phyloP scores from a whole-genome alignment of 2,888 invertebrate species.

The Linyphia triangularis region DNA sequence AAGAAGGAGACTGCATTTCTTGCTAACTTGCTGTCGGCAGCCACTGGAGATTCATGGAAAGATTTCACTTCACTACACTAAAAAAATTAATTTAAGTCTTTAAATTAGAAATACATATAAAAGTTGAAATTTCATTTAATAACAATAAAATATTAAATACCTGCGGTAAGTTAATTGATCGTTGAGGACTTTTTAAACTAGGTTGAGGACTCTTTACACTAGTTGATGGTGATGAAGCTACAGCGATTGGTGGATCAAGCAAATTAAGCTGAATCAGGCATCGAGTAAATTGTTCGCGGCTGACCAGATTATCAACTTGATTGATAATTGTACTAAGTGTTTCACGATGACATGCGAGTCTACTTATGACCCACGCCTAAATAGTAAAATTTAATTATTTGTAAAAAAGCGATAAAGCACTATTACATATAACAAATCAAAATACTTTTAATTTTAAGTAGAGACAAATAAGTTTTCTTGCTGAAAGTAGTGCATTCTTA shows the following conservation, averaged over 20 bases:
- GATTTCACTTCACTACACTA: constrained; percentile 84
- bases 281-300: constrained; percentile 84
- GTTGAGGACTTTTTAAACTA: background rate
- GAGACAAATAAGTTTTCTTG: background rate
- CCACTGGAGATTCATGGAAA: constrained; percentile 83
- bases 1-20: constrained; percentile 83
- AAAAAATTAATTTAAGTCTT: constrained; percentile 66
- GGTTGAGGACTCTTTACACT: background rate
- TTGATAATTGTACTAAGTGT: constrained; percentile 78
- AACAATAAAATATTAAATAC: background rate
- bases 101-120: background rate
- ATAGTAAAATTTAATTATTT: background rate
- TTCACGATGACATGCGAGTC: constrained; percentile 78
- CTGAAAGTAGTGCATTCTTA: background rate
- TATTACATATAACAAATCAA: too few species aligned
- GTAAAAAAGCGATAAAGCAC: too few species aligned
- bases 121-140: background rate
- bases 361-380: constrained; percentile 80
- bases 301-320: constrained; percentile 83
- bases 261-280: constrained; percentile 83
- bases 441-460: background rate
- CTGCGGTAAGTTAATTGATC: background rate
- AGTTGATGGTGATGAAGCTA: constrained; percentile 60
- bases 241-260: constrained; percentile 79
- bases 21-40: constrained; percentile 83